Evolutionary conservation across 2,113 vertebrate genomes (phyloP).

Genomic region (Ifrita kowaldi): DNA sequence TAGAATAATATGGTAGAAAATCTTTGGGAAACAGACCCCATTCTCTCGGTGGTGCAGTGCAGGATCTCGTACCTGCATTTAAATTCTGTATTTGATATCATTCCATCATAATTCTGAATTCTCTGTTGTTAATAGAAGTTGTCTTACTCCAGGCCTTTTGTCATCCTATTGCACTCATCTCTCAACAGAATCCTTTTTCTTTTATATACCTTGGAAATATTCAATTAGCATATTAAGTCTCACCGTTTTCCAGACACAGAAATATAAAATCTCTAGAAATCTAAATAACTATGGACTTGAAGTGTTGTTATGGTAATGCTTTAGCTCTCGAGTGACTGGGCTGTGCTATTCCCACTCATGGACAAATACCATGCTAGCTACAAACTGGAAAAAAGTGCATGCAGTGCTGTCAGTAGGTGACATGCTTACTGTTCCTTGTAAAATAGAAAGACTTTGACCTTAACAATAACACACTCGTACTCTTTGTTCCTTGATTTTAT

Average conservation of each 20-base stretch:
- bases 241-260: not conserved
- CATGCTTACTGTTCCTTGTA: not conserved
- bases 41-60: not conserved
- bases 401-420: not conserved
- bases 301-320: not conserved
- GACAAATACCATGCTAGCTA: not conserved
- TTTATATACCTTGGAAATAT: not conserved
- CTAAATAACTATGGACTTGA: not conserved
- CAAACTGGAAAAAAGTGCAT: not conserved
- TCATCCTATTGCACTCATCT: not conserved
- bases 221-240: not conserved
- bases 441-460: not conserved
- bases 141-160: not conserved
- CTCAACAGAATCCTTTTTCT: not conserved
- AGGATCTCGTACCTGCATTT: not conserved
- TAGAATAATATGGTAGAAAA: not conserved
- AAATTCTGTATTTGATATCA: not conserved
- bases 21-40: not conserved
- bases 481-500: not conserved
- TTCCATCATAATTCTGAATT: not conserved
- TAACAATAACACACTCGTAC: not conserved
- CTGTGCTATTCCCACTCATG: not conserved
- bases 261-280: not conserved
- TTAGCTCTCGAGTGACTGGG: not conserved
- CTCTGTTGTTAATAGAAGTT: not conserved